Evolutionary conservation across 2,797 vertebrate species (phyloP).

Genomic region (Mallotus villosus): DNA sequence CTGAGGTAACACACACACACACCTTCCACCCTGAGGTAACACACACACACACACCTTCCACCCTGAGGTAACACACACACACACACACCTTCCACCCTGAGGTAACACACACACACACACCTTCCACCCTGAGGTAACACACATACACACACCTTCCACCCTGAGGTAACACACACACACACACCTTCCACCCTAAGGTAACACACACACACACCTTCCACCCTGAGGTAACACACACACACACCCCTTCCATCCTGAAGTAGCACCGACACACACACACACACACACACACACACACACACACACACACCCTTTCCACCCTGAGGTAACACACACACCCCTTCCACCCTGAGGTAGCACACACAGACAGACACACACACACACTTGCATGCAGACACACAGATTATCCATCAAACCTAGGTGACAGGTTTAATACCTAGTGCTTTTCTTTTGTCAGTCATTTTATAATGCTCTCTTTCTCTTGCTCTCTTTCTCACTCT

Average conservation of each 20-base stretch:
- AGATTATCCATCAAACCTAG: background rate
- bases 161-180: too few species aligned
- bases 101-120: too few species aligned
- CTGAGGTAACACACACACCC: conserved; percentile 59
- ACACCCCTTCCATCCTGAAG: conserved; percentile 95
- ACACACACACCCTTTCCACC: conserved; percentile 76
- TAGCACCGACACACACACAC: conserved; percentile 58
- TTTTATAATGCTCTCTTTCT: conserved; percentile 1
- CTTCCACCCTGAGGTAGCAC: too few species aligned
- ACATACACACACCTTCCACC: too few species aligned
- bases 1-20: conserved; percentile 72
- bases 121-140: too few species aligned
- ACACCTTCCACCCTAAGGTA: too few species aligned
- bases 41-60: conserved; percentile 93
- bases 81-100: conserved; percentile 39
- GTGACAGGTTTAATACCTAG: too few species aligned
- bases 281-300: conserved; percentile 64
- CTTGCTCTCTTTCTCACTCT: conserved; percentile 7
- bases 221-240: background rate
- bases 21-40: conserved; percentile 96
- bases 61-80: too few species aligned
- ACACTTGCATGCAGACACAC: background rate
- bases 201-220: too few species aligned
- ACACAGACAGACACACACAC: background rate
- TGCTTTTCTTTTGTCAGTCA: background rate